Conservation (phyloP, 2,113 vertebrate genomes). For the Apus apus region DNA sequence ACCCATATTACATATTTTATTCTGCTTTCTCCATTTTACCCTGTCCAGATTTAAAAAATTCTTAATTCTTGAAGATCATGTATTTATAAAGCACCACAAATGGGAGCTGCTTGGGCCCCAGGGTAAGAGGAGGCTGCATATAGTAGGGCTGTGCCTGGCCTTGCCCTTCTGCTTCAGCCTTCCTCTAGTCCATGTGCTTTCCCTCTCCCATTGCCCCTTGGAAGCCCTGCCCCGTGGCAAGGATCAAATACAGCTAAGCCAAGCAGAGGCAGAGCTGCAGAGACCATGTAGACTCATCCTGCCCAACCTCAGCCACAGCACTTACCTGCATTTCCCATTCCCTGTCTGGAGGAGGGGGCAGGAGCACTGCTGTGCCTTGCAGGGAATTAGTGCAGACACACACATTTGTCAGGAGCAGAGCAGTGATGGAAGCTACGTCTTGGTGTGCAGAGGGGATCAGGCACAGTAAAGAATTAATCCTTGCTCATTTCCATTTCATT, state of each 20-base stretch:
- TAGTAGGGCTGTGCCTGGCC: too few species aligned
- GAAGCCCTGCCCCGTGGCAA: too few species aligned
- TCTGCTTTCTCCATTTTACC: neutral
- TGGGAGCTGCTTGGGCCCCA: neutral
- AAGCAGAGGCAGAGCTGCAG: too few species aligned
- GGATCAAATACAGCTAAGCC: too few species aligned
- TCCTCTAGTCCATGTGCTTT: neutral
- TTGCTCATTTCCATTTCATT: neutral
- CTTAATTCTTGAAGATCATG: neutral
- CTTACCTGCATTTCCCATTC: too few species aligned
- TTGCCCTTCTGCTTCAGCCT: neutral
- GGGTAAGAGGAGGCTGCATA: neutral
- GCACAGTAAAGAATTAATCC: neutral
- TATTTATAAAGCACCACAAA: neutral
- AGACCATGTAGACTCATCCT: too few species aligned
- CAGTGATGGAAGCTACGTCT: neutral
- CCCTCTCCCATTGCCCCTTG: too few species aligned
- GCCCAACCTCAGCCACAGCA: too few species aligned
- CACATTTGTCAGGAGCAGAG: too few species aligned
- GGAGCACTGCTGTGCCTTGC: too few species aligned
- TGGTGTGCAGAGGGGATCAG: accelerated
- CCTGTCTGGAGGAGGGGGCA: too few species aligned
- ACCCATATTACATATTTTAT: neutral
- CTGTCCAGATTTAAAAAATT: neutral
- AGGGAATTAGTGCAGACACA: too few species aligned